Conservation (phyloP, 2,113 vertebrate species). For the Varanus komodoensis region DNA sequence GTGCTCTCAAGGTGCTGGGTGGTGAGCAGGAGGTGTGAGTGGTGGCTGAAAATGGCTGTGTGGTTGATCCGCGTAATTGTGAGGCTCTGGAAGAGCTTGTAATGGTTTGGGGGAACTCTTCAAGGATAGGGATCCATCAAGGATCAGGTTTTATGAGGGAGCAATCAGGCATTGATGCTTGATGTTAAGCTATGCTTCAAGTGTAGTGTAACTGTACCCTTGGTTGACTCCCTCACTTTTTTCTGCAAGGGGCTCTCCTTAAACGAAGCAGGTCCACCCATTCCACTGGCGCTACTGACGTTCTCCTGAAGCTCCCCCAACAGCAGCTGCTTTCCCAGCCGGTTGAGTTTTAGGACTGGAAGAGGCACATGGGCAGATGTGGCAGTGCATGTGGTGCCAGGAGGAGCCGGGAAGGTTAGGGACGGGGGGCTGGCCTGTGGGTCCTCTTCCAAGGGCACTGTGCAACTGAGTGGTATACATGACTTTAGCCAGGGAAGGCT, state of each 20-base stretch:
- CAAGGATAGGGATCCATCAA: constrained; percentile 90
- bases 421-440: background rate
- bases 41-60: constrained; percentile 86
- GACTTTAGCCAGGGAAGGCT: no score
- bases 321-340: background rate
- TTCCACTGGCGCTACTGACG: background rate
- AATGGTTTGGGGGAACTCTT: constrained; percentile 92
- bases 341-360: background rate
- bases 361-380: background rate
- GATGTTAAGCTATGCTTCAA: no score
- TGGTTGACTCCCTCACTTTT: background rate
- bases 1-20: constrained; percentile 85
- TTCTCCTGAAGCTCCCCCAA: background rate
- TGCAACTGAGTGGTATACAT: background rate
- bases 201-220: no score
- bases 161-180: constrained; percentile 81
- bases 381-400: background rate
- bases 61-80: constrained; percentile 87
- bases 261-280: no score
- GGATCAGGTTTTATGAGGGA: constrained; percentile 80
- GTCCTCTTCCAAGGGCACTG: background rate
- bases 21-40: constrained; percentile 85
- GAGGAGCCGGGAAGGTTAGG: background rate
- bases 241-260: background rate
- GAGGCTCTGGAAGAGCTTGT: constrained; percentile 84